phyloP scores from a whole-genome alignment of 2,797 vertebrate genomes.

The Hemibagrus guttatus region DNA sequence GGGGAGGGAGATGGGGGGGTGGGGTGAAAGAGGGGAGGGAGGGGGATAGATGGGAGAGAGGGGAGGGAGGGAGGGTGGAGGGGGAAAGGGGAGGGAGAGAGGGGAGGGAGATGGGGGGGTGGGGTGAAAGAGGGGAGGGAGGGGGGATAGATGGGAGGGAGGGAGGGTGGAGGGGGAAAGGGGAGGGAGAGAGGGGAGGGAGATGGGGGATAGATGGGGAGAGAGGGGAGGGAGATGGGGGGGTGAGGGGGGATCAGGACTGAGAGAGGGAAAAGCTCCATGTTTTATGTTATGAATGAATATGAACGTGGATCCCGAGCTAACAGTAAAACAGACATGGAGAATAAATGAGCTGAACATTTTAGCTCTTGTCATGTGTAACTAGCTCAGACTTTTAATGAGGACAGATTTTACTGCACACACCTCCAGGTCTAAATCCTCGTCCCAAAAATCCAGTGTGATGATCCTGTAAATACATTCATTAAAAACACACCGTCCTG shows the following conservation, averaged over 20 bases:
- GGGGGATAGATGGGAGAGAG: too few relatives aligned
- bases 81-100: too few relatives aligned
- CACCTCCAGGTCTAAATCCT: background rate
- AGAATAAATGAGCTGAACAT: background rate
- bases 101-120: too few relatives aligned
- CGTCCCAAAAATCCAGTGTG: too few relatives aligned
- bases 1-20: too few relatives aligned
- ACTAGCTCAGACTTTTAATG: background rate
- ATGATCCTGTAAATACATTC: too few relatives aligned
- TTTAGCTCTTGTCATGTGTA: background rate
- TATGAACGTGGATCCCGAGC: background rate
- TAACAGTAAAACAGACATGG: conserved; percentile 2
- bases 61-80: too few relatives aligned
- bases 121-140: background rate
- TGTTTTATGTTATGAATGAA: conserved; percentile 25
- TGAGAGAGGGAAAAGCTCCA: conserved; percentile 3
- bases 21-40: too few relatives aligned
- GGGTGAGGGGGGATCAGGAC: too few relatives aligned
- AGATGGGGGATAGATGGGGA: background rate
- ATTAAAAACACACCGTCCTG: background rate
- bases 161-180: too few relatives aligned
- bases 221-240: background rate
- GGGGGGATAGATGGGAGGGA: too few relatives aligned
- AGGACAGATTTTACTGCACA: background rate
- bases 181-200: too few relatives aligned